Conservation (phyloP, 2,888 invertebrate genomes). For the Syritta pipiens region DNA sequence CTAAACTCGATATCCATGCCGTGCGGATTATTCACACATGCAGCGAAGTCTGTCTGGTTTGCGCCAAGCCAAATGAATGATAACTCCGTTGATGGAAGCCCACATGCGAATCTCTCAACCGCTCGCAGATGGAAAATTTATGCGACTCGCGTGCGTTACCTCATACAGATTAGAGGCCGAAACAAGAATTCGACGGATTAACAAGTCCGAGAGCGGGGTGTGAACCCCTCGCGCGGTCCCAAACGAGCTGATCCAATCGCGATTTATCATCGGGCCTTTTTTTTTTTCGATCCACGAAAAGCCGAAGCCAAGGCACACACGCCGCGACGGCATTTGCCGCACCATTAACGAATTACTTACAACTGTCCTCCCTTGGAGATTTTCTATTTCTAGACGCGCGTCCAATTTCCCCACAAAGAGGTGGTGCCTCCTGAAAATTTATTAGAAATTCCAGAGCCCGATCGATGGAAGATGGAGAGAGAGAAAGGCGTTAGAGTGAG, state of each 20-base stretch:
- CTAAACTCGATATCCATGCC: too few species aligned
- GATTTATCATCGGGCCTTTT: conserved; percentile 40
- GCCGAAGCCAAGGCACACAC: conserved; percentile 35
- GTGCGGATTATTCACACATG: background rate
- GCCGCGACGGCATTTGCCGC: conserved; percentile 49
- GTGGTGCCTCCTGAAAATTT: conserved; percentile 44
- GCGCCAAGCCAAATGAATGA: background rate
- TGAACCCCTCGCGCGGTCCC: conserved; percentile 19
- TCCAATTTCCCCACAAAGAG: conserved; percentile 14
- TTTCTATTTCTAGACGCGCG: conserved; percentile 36
- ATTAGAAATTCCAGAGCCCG: conserved; percentile 61
- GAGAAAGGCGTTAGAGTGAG: too few species aligned
- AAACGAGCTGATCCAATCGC: conserved; percentile 37
- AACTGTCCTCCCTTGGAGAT: conserved; percentile 64
- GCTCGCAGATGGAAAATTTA: conserved; percentile 40
- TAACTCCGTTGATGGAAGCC: background rate
- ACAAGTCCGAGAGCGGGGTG: background rate
- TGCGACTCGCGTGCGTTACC: conserved; percentile 43
- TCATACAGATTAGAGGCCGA: conserved; percentile 28
- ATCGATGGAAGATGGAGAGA: conserved; percentile 47
- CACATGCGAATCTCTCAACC: conserved; percentile 2
- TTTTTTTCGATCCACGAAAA: conserved; percentile 1
- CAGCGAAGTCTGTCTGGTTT: too few species aligned
- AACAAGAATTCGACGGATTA: conserved; percentile 5
- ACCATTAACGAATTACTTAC: conserved; percentile 67